phyloP scores from a whole-genome alignment of 2,888 invertebrate genomes.

The Zeuzera pyrina region DNA sequence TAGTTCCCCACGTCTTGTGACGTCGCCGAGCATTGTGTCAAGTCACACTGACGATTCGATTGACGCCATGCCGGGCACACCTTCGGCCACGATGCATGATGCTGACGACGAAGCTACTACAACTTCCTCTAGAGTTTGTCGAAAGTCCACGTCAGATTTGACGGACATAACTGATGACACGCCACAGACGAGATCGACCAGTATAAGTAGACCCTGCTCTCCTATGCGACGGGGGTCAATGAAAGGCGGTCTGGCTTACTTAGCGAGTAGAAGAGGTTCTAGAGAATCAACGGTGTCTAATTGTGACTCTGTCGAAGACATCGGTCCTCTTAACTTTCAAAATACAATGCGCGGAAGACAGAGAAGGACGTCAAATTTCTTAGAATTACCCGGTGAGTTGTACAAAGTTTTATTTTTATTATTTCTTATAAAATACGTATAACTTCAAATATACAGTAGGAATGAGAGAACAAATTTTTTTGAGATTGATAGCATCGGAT shows the following conservation, averaged over 20 bases:
- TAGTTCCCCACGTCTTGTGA: slow-evolving; percentile 50
- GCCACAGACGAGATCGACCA: slow-evolving; percentile 74
- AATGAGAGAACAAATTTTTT: no score
- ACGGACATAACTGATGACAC: slow-evolving; percentile 75
- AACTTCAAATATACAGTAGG: no score
- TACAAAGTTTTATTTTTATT: no score
- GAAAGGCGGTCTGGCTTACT: slow-evolving; percentile 81
- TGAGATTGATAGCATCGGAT: no score
- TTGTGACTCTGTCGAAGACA: slow-evolving; percentile 77
- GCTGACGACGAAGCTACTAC: slow-evolving; percentile 63
- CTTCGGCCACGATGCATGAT: slow-evolving; percentile 49
- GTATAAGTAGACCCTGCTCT: slow-evolving; percentile 75
- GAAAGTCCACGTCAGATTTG: slow-evolving; percentile 86
- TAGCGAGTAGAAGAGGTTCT: slow-evolving; percentile 90
- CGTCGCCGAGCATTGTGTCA: slow-evolving; percentile 64
- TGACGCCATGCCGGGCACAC: slow-evolving; percentile 55
- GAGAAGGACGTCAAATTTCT: slow-evolving; percentile 87
- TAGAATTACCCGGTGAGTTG: slow-evolving; percentile 89
- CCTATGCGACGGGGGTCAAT: slow-evolving; percentile 79
- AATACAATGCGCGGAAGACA: slow-evolving; percentile 84
- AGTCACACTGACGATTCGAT: slow-evolving; percentile 63
- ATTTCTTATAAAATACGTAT: no score
- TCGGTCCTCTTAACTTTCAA: slow-evolving; percentile 86
- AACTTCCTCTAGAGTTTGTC: slow-evolving; percentile 67
- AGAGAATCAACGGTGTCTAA: slow-evolving; percentile 85